Evolutionary conservation across 2,888 invertebrate species (phyloP), one percentile per base, ranked within the genome.

Genomic region (Phaedon cochleariae): DNA sequence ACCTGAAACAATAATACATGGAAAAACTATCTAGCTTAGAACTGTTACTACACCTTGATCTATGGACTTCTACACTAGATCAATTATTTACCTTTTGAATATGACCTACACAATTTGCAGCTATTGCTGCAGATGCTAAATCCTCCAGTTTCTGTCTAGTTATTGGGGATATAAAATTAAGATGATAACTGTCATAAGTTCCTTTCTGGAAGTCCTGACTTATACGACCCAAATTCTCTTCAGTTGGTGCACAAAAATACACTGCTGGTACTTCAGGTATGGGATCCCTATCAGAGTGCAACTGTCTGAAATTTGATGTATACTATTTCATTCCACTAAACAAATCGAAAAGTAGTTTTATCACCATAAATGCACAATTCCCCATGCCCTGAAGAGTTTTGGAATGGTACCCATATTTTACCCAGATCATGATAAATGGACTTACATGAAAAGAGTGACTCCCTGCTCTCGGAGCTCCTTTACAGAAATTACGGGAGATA

Each of bases 181-280:
- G 86, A 82, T 97, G 97, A 82, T 97, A 99, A 58, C 92, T 88
- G 78, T 98, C 98, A 81, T 99, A 99, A 12, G 95, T 85, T 37
- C 94, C 93, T 83, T 91, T 94, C 72, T 93, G 92, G 60, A 95
- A 86, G 82, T 95, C 96, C 84, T 96, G 95, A 69, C 94, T 92
- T 70, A 99, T 97, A 72, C 97, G 88, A 52, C 93, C 94, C 46
- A 99, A 87, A 84, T 99, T 99, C 82, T 98, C 98, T 79, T 97
- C 96, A 10, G 94, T 93, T 2, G 99, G 98, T 72, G 94, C 89
- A 83, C 98, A 97, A 84, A 99, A 98, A 83, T 99, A 99, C 41
- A 99, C 92, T 0, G 97, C 98, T 53, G 99, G 98, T 1, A 98
- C 98, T 86, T 99, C 99, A 5, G 98, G 97, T 77, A 99, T 96